These are phyloP conservation scores for Apteryx owenii DNA, from an alignment of 2,113 vertebrate genomes.

Conservation along the genomic window DNA sequence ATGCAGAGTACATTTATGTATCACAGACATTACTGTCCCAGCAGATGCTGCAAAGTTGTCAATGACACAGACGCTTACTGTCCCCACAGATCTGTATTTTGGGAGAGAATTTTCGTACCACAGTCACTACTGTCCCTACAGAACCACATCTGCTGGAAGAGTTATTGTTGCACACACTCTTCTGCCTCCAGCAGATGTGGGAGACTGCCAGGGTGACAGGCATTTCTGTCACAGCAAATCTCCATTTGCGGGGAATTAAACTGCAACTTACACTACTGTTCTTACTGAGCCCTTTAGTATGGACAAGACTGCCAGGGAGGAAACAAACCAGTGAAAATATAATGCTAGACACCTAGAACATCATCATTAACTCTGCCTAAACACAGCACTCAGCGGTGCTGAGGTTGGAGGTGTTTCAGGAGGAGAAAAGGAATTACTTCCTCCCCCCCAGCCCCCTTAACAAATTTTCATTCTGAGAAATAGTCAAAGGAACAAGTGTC, in stretches of 20 bases:
- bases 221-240: constrained; percentile 44
- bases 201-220: constrained; percentile 33
- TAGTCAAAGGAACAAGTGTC: background rate
- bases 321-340: background rate
- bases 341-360: background rate
- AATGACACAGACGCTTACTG: constrained; percentile 72
- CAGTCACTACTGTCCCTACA: constrained; percentile 67
- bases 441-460: background rate
- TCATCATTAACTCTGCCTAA: background rate
- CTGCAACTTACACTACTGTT: background rate
- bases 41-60: constrained; percentile 48
- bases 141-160: constrained; percentile 67
- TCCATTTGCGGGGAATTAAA: constrained; percentile 47
- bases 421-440: background rate
- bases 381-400: background rate
- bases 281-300: background rate
- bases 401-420: background rate
- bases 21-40: constrained; percentile 69
- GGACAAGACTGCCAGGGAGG: background rate
- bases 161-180: constrained; percentile 9
- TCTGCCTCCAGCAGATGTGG: constrained; percentile 45
- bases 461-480: background rate
- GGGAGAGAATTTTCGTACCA: constrained; percentile 47
- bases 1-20: constrained; percentile 41
- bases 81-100: constrained; percentile 38